Percentiles rank a stretch among this genome's conserved stretches.
Evolutionary conservation across 2,113 vertebrate species (phyloP).

Genomic region (Dermatemys mawii): DNA sequence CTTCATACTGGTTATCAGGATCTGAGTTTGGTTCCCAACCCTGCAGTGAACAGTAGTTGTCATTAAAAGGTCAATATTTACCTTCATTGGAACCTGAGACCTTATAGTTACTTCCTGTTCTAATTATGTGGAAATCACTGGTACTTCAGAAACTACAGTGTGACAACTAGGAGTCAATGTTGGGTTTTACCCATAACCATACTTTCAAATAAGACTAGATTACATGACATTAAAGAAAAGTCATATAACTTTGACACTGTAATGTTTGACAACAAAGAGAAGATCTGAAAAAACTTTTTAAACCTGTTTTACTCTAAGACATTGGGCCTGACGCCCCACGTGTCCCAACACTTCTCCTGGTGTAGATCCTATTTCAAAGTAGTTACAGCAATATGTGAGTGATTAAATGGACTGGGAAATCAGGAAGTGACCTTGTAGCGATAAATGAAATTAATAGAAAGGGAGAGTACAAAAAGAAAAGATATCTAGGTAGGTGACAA

Average conservation of each 20-base stretch:
- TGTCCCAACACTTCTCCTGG: background rate
- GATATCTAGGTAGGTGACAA: background rate
- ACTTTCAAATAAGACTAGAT: background rate
- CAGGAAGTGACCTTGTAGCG: background rate
- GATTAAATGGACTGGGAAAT: background rate
- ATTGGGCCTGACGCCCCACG: background rate
- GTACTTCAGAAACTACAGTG: background rate
- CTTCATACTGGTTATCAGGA: background rate
- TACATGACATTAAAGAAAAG: background rate
- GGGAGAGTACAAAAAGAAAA: background rate
- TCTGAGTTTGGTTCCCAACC: background rate
- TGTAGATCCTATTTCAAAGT: background rate
- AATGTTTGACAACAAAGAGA: background rate
- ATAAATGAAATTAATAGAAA: background rate
- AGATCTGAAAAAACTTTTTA: background rate
- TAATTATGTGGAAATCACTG: background rate
- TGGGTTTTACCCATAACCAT: background rate
- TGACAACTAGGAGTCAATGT: background rate
- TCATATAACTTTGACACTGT: background rate
- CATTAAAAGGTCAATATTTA: background rate
- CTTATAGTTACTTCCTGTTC: background rate
- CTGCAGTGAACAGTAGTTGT: background rate
- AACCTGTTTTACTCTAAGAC: background rate
- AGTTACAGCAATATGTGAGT: constrained; percentile 3
- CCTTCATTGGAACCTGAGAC: background rate